These are phyloP conservation scores for Ligdia adustata DNA, from an alignment of 2,888 invertebrate genomes.

Conservation along the genomic window DNA sequence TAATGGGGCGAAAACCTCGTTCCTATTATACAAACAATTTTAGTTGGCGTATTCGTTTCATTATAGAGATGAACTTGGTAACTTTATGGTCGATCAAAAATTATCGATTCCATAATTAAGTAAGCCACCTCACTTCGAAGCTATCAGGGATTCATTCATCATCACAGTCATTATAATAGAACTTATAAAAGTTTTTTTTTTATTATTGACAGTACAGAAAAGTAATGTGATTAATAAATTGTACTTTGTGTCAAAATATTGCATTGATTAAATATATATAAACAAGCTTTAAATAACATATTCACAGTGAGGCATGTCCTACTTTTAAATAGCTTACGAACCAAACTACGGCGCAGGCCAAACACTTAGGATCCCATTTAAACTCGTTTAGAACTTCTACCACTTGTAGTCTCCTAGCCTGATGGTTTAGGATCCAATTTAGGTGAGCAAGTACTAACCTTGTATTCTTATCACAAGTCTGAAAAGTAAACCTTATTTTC, in stretches of 20 bases:
- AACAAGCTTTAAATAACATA: neutral
- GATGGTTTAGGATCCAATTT: slow-evolving; percentile 29
- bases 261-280: no score
- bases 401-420: slow-evolving; percentile 9
- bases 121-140: no score
- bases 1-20: slow-evolving; percentile 55
- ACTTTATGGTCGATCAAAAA: neutral
- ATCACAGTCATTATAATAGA: no score
- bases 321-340: slow-evolving; percentile 3
- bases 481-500: no score
- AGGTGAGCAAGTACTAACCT: no score
- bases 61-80: slow-evolving; percentile 1
- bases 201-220: no score
- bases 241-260: no score
- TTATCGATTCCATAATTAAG: neutral
- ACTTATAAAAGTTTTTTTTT: no score
- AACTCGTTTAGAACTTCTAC: slow-evolving; percentile 17
- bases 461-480: no score
- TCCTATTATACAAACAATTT: slow-evolving; percentile 56
- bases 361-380: slow-evolving; percentile 14
- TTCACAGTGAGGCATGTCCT: neutral
- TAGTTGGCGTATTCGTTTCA: slow-evolving; percentile 6
- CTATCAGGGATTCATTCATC: no score
- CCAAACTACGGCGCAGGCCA: neutral
- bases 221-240: no score